phyloP scores from a whole-genome alignment of 2,113 vertebrate species.

The Mus musculus region GRCm39 chr16:35502501-35503000 shows the following conservation, averaged over 20 bases:
- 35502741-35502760: not conserved
- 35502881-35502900: not conserved
- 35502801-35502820: not conserved
- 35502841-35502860: not conserved
- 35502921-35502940: not conserved
- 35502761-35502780: slow-evolving; percentile 7
- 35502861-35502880: not conserved
- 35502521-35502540: slow-evolving; percentile 47
- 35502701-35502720: not conserved
- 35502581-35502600: slow-evolving; percentile 47
- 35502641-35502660: not conserved
- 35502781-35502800: not conserved
- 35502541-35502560: slow-evolving; percentile 42
- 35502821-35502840: not conserved
- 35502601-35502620: not conserved
- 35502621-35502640: slow-evolving; percentile 20
- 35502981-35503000: not conserved
- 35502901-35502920: no score
- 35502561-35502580: slow-evolving; percentile 52
- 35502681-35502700: not conserved
- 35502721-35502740: not conserved
- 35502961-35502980: not conserved
- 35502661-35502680: not conserved
- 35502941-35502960: not conserved
- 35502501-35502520: slow-evolving; percentile 28